phyloP scores from a whole-genome alignment of 2,113 vertebrate species.

The Sprattus sprattus region DNA sequence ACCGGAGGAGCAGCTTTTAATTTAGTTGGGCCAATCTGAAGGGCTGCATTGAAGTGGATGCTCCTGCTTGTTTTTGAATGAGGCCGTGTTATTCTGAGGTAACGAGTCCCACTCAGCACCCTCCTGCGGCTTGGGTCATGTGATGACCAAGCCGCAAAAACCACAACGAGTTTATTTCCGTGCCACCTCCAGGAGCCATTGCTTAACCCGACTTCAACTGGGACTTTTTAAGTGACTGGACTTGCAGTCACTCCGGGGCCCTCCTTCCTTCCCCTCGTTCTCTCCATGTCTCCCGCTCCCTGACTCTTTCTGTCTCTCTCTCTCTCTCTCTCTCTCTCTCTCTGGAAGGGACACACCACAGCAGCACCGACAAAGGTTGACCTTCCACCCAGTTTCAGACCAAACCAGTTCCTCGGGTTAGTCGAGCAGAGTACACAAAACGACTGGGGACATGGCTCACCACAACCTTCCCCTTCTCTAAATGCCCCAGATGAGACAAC shows the following conservation, averaged over 20 bases:
- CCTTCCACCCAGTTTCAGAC: neutral
- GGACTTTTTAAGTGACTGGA: neutral
- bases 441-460: neutral
- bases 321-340: neutral
- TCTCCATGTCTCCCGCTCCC: neutral
- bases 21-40: slow-evolving; percentile 20
- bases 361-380: neutral
- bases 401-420: slow-evolving; percentile 34
- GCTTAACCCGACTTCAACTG: neutral
- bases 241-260: neutral
- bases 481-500: neutral
- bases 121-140: neutral
- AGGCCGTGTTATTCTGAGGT: slow-evolving; percentile 2
- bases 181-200: slow-evolving; percentile 17
- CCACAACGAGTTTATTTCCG: neutral
- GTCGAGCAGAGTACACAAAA: neutral
- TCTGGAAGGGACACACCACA: neutral
- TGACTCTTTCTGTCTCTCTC: neutral
- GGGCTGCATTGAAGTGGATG: neutral
- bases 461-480: neutral
- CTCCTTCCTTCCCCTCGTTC: neutral
- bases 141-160: neutral
- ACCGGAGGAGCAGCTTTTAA: slow-evolving; percentile 34
- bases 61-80: neutral
- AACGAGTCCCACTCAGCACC: neutral